phyloP scores from a whole-genome alignment of 2,888 invertebrate species.

The Dorcus parallelipipedus region DNA sequence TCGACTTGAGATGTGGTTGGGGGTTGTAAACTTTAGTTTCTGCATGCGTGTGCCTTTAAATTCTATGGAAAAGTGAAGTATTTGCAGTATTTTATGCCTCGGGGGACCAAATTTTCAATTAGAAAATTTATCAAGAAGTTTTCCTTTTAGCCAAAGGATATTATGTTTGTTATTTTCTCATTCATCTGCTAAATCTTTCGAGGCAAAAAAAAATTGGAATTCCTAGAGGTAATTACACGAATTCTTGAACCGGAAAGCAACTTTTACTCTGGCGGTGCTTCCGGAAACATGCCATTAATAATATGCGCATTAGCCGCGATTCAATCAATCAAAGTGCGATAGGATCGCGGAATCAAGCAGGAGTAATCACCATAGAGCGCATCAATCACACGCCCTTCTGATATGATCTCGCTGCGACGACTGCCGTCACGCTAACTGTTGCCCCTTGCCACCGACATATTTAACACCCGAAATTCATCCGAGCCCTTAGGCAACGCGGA shows the following conservation, averaged over 20 bases:
- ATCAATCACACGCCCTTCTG: slow-evolving; percentile 44
- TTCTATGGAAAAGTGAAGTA: not conserved
- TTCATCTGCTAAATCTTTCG: not conserved
- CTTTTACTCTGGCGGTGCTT: not conserved
- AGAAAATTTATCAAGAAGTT: no score
- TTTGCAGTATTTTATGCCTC: no score
- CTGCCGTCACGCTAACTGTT: slow-evolving; percentile 5
- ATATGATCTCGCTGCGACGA: slow-evolving; percentile 26
- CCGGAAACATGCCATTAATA: slow-evolving; percentile 31
- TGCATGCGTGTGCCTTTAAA: not conserved
- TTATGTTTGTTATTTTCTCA: no score
- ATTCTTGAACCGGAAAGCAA: not conserved
- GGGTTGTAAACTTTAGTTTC: not conserved
- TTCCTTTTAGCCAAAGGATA: no score
- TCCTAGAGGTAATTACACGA: not conserved
- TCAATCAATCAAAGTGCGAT: slow-evolving; percentile 53
- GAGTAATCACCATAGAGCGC: slow-evolving; percentile 50
- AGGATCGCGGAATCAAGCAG: slow-evolving; percentile 52
- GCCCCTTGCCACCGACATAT: not conserved
- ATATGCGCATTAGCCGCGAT: slow-evolving; percentile 40
- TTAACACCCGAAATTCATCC: no score
- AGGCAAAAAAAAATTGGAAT: not conserved
- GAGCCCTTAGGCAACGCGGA: no score
- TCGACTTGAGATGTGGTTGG: not conserved
- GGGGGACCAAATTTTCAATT: no score